Conservation (phyloP, 2,888 invertebrate species). For the Horisme vitalbata region DNA sequence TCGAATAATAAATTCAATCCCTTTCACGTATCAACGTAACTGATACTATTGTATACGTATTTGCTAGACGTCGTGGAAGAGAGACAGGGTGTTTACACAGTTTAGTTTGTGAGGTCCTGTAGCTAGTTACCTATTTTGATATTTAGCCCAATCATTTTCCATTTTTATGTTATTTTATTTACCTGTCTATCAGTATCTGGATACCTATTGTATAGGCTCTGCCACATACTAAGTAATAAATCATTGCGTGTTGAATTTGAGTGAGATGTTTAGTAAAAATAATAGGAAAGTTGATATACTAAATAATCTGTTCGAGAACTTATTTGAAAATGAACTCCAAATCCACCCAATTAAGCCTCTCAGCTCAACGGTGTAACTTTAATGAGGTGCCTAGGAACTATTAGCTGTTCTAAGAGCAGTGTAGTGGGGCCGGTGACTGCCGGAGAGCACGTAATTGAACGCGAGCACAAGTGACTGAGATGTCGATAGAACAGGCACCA, state of each 20-base stretch:
- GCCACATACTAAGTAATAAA: too few relatives aligned
- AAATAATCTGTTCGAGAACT: constrained; percentile 6
- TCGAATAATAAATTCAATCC: neutral
- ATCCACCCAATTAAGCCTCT: constrained; percentile 29
- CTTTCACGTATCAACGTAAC: constrained; percentile 4
- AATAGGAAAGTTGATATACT: too few relatives aligned
- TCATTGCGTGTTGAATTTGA: too few relatives aligned
- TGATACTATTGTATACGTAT: constrained; percentile 6
- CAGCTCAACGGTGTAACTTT: constrained; percentile 31
- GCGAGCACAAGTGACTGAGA: constrained; percentile 38
- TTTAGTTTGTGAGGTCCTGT: neutral
- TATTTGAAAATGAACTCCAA: constrained; percentile 11
- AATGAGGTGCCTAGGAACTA: constrained; percentile 44
- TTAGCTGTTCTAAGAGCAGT: constrained; percentile 39
- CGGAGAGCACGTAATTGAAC: constrained; percentile 48
- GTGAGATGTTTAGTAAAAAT: too few relatives aligned
- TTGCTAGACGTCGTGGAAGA: neutral
- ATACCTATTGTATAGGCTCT: too few relatives aligned
- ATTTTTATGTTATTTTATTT: too few relatives aligned
- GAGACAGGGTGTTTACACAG: too few relatives aligned
- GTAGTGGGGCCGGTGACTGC: constrained; percentile 50
- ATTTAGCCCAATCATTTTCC: too few relatives aligned
- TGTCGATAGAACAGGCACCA: constrained; percentile 53
- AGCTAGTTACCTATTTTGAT: neutral
- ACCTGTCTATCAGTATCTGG: too few relatives aligned